Evolutionary conservation across 2,888 invertebrate species (phyloP), one percentile per base, ranked within the genome.

Genomic region (Caenorhabditis auriculariae): DNA sequence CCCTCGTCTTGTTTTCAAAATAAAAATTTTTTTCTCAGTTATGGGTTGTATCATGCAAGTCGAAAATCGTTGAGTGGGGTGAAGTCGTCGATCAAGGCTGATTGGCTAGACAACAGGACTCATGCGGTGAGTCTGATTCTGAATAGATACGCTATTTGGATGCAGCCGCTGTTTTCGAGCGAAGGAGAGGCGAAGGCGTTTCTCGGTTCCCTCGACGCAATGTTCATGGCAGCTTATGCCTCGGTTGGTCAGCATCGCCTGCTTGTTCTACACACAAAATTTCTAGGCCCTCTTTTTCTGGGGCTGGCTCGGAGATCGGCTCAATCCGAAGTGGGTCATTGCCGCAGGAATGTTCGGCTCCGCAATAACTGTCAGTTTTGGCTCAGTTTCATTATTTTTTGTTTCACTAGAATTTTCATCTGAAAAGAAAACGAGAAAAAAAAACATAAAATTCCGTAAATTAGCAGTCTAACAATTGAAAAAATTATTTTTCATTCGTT

Each of bases 251-350:
- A 28, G 2, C 15, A n/a, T 38, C 5, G 17, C 37, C 5, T 41
- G 27, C 27, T 29, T n/a, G 15, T 5, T 19, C 21, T 4, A 37
- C 24, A 27, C 2, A 38, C 38, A 9, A 41, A 42, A 7, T 27
- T 71, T 78, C 26, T 65, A 83, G 83, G 84, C 84, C 3, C 74
- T 85, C 4, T 84, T 82, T 72, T 81, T 84, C 43, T 84, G 84
- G 81, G 85, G 85, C 28, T 81, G 82, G 69, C 54, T 85, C 44
- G 85, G 84, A 28, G 85, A 85, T 69, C 81, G 84, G 56, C 80
- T 83, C 51, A 82, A 85, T 68, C 81, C 84, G 53, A 77, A 83
- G 50, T 67, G 78, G 45, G 83, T 85, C 9, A 72, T 85, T 12
- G 76, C 82, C 19, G 72, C 83, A 63, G 85, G 85, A 43, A 85